A percentile compares a stretch with the other conserved stretches of the same genome.
These are phyloP conservation scores for Anoplopoma fimbria DNA, from an alignment of 2,113 vertebrate species.

Conservation along the genomic window DNA sequence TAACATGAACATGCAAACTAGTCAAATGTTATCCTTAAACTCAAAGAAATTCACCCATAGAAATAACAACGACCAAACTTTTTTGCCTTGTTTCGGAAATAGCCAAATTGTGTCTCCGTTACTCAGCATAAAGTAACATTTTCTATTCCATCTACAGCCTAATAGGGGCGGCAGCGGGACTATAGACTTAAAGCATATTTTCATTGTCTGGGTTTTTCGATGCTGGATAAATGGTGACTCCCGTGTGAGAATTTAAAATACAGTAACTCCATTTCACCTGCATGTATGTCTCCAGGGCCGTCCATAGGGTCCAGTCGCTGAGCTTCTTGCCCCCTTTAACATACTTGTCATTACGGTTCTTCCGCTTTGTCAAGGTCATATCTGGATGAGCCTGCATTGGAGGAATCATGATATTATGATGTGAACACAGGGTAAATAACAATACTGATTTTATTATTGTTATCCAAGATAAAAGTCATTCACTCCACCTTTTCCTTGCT, in stretches of 20 bases:
- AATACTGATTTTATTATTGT: neutral
- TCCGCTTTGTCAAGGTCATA: slow-evolving; percentile 37
- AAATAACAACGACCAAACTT: too few species aligned
- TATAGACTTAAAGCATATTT: neutral
- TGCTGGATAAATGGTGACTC: neutral
- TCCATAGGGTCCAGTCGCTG: slow-evolving; percentile 71
- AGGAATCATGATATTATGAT: neutral
- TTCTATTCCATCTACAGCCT: neutral
- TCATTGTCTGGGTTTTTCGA: neutral
- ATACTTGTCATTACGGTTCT: slow-evolving; percentile 47
- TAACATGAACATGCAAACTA: too few species aligned
- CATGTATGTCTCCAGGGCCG: slow-evolving; percentile 84
- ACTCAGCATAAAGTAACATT: too few species aligned
- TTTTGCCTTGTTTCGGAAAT: too few species aligned
- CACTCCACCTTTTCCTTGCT: slow-evolving; percentile 57
- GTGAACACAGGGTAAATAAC: neutral
- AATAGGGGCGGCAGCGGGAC: neutral
- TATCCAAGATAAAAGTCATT: neutral
- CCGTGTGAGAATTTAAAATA: neutral
- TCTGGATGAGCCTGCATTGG: slow-evolving; percentile 54
- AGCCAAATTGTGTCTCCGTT: too few species aligned
- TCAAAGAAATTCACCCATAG: too few species aligned
- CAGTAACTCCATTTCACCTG: slow-evolving; percentile 75
- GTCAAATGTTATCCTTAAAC: too few species aligned
- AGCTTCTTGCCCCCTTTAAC: slow-evolving; percentile 61